Conservation (phyloP, 2,113 vertebrate genomes). For the Channa argus region DNA sequence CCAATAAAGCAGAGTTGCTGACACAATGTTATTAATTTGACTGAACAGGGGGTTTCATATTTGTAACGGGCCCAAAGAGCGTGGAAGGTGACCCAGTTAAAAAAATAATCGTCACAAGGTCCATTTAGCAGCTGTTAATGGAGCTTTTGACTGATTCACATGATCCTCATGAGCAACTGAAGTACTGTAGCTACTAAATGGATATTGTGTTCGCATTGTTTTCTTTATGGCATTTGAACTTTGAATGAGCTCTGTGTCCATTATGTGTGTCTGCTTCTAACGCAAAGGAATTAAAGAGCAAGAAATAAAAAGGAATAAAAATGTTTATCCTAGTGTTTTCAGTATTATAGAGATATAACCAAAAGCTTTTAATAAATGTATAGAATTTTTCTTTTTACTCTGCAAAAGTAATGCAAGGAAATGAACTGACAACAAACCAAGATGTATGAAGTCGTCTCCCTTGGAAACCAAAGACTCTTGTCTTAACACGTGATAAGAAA, state of each 20-base stretch:
- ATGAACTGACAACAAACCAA: background rate
- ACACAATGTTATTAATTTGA: constrained; percentile 2
- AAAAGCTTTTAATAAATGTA: too few relatives aligned
- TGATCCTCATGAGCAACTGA: background rate
- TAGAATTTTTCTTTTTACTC: too few relatives aligned
- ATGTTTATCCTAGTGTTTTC: too few relatives aligned
- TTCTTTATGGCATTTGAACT: background rate
- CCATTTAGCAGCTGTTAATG: background rate
- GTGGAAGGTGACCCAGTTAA: background rate
- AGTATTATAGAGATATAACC: too few relatives aligned
- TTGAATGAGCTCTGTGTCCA: too few relatives aligned
- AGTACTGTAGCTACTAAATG: background rate
- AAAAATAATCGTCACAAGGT: background rate
- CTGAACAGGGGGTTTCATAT: background rate
- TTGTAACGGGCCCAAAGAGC: background rate
- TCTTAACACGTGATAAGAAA: constrained; percentile 9
- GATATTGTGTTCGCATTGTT: background rate
- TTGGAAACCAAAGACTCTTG: background rate
- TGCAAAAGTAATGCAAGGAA: background rate
- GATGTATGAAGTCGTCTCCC: constrained; percentile 2
- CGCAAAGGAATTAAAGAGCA: too few relatives aligned
- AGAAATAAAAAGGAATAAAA: too few relatives aligned
- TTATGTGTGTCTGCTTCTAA: too few relatives aligned
- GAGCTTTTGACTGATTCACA: background rate
- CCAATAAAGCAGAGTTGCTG: constrained; percentile 22